Evolutionary conservation across 2,888 invertebrate species (phyloP).

Genomic region (Sarcophaga subvicina): DNA sequence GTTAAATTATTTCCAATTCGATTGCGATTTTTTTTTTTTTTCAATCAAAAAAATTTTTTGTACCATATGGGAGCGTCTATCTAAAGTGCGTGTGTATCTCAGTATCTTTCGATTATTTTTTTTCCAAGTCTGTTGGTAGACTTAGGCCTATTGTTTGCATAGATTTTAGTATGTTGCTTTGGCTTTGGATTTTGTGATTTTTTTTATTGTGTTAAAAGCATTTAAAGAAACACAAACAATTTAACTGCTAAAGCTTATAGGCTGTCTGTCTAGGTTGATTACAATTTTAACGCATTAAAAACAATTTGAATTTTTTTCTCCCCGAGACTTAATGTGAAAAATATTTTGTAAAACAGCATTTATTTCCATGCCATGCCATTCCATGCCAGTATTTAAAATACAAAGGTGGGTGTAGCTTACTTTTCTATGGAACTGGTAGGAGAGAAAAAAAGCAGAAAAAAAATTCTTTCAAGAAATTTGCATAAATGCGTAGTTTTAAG

Average conservation of each 20-base stretch:
- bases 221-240: no score
- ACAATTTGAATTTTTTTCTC: background rate
- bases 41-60: background rate
- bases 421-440: background rate
- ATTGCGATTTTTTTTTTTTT: background rate
- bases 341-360: slow-evolving; percentile 20
- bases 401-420: slow-evolving; percentile 58
- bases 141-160: background rate
- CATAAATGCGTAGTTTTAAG: slow-evolving; percentile 67
- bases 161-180: background rate
- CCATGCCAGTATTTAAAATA: background rate
- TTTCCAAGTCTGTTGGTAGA: background rate
- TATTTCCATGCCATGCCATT: background rate
- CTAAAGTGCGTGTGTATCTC: background rate
- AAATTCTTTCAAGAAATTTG: slow-evolving; percentile 37
- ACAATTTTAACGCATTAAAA: slow-evolving; percentile 47
- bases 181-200: background rate
- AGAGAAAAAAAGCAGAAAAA: background rate
- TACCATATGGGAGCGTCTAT: background rate
- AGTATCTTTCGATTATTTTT: no score
- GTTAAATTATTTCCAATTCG: background rate
- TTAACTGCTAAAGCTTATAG: background rate
- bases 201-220: background rate
- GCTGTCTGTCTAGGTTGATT: background rate
- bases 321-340: slow-evolving; percentile 28